Conservation (phyloP, 2,888 invertebrate species). For the Scaptomyza polygonia region DNA sequence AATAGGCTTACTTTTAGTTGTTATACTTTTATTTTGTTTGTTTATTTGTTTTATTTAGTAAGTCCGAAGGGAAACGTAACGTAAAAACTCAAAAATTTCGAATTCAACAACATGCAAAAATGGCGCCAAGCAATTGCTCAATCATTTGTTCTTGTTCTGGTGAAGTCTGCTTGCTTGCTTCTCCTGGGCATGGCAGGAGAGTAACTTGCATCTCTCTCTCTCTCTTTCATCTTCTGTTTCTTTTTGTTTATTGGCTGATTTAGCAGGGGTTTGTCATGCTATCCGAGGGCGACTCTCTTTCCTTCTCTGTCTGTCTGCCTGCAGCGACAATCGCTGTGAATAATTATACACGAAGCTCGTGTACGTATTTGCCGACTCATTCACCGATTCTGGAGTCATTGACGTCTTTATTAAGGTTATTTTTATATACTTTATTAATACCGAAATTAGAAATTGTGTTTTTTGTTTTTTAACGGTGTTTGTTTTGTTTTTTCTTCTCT, state of each 20-base stretch:
- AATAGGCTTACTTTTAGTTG: slow-evolving; percentile 70
- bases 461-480: not conserved
- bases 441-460: not conserved
- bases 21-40: slow-evolving; percentile 25
- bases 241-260: slow-evolving; percentile 17
- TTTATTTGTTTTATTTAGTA: slow-evolving; percentile 40
- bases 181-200: slow-evolving; percentile 13
- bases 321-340: not conserved
- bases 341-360: slow-evolving; percentile 4
- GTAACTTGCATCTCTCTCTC: not conserved
- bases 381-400: not conserved
- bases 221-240: not conserved
- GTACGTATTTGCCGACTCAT: slow-evolving; percentile 1
- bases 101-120: slow-evolving; percentile 62
- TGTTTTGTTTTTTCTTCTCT: not conserved
- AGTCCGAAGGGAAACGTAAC: slow-evolving; percentile 54
- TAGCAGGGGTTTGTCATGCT: slow-evolving; percentile 14
- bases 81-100: slow-evolving; percentile 45
- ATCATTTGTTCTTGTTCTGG: not conserved
- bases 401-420: slow-evolving; percentile 1
- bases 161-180: not conserved
- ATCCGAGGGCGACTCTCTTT: slow-evolving; percentile 6
- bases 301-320: not conserved
- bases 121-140: slow-evolving; percentile 46
- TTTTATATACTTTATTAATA: not conserved